phyloP scores from a whole-genome alignment of 1,140 invertebrate genomes.

The Pollicipes pollicipes region DNA sequence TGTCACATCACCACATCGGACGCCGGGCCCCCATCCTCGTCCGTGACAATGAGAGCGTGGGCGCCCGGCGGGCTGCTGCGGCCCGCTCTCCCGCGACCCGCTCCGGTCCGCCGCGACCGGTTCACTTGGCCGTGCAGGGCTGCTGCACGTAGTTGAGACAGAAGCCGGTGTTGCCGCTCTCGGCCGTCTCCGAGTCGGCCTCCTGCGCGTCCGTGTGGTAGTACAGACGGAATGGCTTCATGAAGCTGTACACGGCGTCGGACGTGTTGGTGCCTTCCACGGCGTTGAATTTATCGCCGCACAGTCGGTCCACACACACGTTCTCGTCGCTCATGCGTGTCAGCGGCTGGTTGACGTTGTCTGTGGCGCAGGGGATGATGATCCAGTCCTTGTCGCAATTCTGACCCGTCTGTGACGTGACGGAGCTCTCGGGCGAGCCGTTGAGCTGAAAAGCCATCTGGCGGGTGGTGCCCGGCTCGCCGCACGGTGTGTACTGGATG shows the following conservation, averaged over 20 bases:
- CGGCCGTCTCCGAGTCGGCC: slow-evolving; percentile 7
- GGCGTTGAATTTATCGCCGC: slow-evolving; percentile 47
- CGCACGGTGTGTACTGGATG: slow-evolving; percentile 58
- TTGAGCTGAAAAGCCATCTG: not conserved
- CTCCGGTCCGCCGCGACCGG: not conserved
- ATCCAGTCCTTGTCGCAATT: not conserved
- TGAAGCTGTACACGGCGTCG: slow-evolving; percentile 16
- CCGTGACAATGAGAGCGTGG: no score
- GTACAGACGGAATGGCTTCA: slow-evolving; percentile 17
- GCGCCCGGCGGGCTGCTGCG: no score
- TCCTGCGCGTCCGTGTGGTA: slow-evolving; percentile 19
- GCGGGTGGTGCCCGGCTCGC: slow-evolving; percentile 35
- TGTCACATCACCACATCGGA: no score
- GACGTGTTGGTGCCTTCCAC: slow-evolving; percentile 24
- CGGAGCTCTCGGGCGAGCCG: slow-evolving; percentile 8
- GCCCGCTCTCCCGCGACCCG: no score
- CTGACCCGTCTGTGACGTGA: slow-evolving; percentile 4
- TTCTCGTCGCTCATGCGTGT: not conserved
- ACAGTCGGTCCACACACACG: slow-evolving; percentile 46
- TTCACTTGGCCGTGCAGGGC: slow-evolving; percentile 39
- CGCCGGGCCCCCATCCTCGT: no score
- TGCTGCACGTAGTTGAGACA: slow-evolving; percentile 66
- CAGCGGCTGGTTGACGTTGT: not conserved
- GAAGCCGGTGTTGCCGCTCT: slow-evolving; percentile 42
- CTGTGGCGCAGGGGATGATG: not conserved